These are phyloP conservation scores for Garrulus glandarius DNA, from an alignment of 2,797 vertebrate species.

Conservation along the genomic window DNA sequence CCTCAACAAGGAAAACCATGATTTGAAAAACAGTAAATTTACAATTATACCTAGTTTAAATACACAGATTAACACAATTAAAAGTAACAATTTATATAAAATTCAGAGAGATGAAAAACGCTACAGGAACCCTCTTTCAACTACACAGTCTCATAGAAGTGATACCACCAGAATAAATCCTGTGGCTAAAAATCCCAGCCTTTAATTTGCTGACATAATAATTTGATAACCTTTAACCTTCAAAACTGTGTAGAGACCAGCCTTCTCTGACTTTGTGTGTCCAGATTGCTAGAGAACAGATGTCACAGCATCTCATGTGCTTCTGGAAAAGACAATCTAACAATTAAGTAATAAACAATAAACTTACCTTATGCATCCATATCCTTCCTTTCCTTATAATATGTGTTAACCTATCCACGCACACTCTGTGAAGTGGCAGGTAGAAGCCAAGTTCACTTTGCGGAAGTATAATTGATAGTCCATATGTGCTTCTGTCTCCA, in stretches of 20 bases:
- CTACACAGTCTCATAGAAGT: rapidly evolving
- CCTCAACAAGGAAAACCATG: neutral
- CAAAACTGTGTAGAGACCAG: neutral
- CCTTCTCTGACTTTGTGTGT: neutral
- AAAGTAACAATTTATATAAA: neutral
- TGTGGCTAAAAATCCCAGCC: neutral
- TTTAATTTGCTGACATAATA: neutral
- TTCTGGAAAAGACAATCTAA: neutral
- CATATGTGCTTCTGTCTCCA: slow-evolving; percentile 94
- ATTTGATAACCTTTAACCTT: neutral
- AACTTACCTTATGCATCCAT: slow-evolving; percentile 97
- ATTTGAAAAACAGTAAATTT: neutral
- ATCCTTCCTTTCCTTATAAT: slow-evolving; percentile 95
- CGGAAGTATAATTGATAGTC: slow-evolving; percentile 92
- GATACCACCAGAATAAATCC: neutral
- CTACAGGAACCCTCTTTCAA: neutral
- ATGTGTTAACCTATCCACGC: slow-evolving; percentile 93
- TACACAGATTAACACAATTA: neutral
- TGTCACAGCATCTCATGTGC: neutral
- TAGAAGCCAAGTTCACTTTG: slow-evolving; percentile 93
- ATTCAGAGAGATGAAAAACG: neutral
- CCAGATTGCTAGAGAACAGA: neutral
- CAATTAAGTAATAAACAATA: neutral
- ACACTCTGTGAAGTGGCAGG: slow-evolving; percentile 91
- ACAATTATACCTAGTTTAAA: neutral